phyloP scores from a whole-genome alignment of 2,113 vertebrate genomes.

The Microcebus lehilahytsara region DNA sequence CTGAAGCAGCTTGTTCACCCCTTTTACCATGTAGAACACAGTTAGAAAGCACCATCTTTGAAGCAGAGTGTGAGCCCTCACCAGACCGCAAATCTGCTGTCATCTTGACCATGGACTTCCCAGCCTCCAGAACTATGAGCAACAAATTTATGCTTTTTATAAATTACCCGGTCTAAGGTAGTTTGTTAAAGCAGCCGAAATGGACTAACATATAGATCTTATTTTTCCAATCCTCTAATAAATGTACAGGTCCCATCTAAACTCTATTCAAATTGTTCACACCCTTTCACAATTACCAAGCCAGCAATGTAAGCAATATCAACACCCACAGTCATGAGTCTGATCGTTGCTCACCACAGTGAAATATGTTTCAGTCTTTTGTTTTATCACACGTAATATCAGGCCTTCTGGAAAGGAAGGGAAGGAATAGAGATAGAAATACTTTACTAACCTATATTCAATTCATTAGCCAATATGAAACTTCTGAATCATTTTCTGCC shows the following conservation, averaged over 20 bases:
- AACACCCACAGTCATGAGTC: neutral
- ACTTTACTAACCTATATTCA: neutral
- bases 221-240: conserved; percentile 7
- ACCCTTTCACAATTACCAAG: neutral
- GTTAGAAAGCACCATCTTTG: neutral
- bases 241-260: conserved; percentile 35
- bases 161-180: neutral
- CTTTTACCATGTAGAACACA: neutral
- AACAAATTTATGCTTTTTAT: neutral
- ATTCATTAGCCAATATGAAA: conserved; percentile 35
- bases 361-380: neutral
- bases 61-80: neutral
- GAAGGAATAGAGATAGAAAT: neutral
- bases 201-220: neutral
- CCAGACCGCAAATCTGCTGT: neutral
- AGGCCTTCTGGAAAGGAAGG: neutral
- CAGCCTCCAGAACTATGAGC: neutral
- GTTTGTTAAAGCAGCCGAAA: neutral
- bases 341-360: neutral
- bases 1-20: neutral
- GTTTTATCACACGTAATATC: neutral
- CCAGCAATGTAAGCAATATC: neutral
- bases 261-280: conserved; percentile 20
- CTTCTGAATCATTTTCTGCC: neutral
- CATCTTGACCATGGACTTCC: neutral